These are phyloP conservation scores for Ooceraea biroi DNA, from an alignment of 1,140 invertebrate species.

Conservation along the genomic window DNA sequence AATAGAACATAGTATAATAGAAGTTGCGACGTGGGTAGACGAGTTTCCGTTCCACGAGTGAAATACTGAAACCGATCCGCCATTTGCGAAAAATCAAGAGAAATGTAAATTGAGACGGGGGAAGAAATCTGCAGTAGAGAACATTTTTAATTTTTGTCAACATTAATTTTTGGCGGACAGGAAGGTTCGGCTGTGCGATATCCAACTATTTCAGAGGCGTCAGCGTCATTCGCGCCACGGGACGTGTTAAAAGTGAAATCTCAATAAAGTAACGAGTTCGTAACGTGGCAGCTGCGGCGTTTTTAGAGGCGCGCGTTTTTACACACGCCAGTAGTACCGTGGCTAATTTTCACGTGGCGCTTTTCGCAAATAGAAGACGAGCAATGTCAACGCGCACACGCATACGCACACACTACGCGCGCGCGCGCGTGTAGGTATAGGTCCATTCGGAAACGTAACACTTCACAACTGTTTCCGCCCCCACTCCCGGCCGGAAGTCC, in stretches of 20 bases:
- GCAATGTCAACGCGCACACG: constrained; percentile 63
- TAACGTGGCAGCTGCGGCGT: not conserved
- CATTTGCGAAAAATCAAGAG: constrained; percentile 6
- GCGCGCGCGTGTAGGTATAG: too few species aligned
- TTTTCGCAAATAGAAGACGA: constrained; percentile 25
- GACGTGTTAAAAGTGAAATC: constrained; percentile 31
- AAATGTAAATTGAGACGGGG: not conserved
- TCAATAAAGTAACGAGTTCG: constrained; percentile 8
- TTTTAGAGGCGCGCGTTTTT: not conserved
- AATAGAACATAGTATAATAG: too few species aligned
- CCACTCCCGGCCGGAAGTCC: constrained; percentile 83
- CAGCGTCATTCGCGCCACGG: constrained; percentile 31
- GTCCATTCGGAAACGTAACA: constrained; percentile 82
- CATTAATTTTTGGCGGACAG: not conserved
- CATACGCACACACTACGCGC: constrained; percentile 52
- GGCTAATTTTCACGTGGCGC: constrained; percentile 26
- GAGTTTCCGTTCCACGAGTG: not conserved
- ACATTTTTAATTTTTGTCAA: not conserved
- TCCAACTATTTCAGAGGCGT: too few species aligned
- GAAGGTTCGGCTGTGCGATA: too few species aligned
- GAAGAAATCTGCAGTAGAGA: too few species aligned
- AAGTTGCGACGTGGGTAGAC: too few species aligned
- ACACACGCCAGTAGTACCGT: not conserved
- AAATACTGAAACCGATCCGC: not conserved
- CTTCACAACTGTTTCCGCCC: constrained; percentile 84